A percentile compares a stretch with the other conserved stretches of the same genome.
Evolutionary conservation across 2,113 vertebrate species (phyloP).

Genomic region (Bufo bufo): DNA sequence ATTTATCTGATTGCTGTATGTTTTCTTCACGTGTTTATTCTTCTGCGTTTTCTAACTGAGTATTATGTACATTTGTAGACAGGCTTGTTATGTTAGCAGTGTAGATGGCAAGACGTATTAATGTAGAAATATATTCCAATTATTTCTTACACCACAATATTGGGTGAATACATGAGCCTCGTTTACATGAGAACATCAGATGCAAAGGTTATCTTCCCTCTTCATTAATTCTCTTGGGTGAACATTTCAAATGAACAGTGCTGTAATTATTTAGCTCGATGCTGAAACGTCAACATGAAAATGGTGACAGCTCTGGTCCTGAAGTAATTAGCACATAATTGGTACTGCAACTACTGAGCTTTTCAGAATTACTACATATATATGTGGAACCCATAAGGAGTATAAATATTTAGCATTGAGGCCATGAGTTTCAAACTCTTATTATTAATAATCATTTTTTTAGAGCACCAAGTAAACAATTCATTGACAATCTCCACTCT

Average conservation of each 20-base stretch:
- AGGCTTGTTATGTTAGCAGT: not conserved
- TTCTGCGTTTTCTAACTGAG: not conserved
- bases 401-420: not conserved
- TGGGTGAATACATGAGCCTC: conserved; percentile 62
- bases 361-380: not conserved
- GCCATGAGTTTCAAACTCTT: not conserved
- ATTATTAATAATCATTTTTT: not conserved
- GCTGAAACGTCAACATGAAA: conserved; percentile 3
- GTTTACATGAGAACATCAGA: conserved; percentile 67
- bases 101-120: conserved; percentile 4
- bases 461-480: not conserved
- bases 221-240: conserved; percentile 59
- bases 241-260: conserved; percentile 37
- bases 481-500: not conserved
- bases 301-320: not conserved
- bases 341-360: not conserved
- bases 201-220: conserved; percentile 61
- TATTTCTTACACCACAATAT: conserved; percentile 71
- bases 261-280: conserved; percentile 22
- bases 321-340: conserved; percentile 21
- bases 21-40: not conserved
- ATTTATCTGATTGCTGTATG: not conserved
- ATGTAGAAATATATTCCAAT: conserved; percentile 69
- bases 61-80: not conserved
- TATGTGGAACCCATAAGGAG: not conserved